These are phyloP conservation scores for Pterophyllum scalare DNA, from an alignment of 2,113 vertebrate species.

Conservation along the genomic window DNA sequence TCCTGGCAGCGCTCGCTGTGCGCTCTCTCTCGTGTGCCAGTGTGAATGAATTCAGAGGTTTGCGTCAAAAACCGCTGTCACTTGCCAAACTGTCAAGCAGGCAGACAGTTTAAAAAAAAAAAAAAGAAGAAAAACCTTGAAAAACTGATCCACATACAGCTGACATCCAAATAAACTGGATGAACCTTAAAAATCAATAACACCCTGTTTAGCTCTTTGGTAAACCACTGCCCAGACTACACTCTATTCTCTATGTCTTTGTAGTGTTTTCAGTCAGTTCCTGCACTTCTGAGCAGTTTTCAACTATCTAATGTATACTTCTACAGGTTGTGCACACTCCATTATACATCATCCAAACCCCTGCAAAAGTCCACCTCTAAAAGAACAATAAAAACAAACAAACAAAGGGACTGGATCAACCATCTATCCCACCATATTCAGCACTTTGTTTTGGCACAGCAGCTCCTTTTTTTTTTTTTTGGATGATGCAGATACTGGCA, in stretches of 20 bases:
- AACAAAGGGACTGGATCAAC: background rate
- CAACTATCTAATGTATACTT: background rate
- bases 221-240: background rate
- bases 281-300: background rate
- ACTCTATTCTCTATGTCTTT: background rate
- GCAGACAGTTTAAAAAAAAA: background rate
- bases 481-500: conserved; percentile 66
- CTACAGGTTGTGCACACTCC: background rate
- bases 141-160: background rate
- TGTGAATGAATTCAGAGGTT: conserved; percentile 11
- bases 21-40: background rate
- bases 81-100: background rate
- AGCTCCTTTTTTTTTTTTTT: conserved; percentile 30
- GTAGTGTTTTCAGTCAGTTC: background rate
- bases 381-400: conserved; percentile 9
- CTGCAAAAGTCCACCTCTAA: conserved; percentile 6
- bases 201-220: conserved; percentile 5
- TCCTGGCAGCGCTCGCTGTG: conserved; percentile 24
- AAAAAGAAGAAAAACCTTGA: background rate
- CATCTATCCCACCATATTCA: conserved; percentile 41
- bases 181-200: background rate
- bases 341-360: background rate
- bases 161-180: background rate
- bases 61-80: background rate
- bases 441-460: conserved; percentile 63